Evolutionary conservation across 2,888 invertebrate species (phyloP).

Genomic region (Mechanitis mazaeus): DNA sequence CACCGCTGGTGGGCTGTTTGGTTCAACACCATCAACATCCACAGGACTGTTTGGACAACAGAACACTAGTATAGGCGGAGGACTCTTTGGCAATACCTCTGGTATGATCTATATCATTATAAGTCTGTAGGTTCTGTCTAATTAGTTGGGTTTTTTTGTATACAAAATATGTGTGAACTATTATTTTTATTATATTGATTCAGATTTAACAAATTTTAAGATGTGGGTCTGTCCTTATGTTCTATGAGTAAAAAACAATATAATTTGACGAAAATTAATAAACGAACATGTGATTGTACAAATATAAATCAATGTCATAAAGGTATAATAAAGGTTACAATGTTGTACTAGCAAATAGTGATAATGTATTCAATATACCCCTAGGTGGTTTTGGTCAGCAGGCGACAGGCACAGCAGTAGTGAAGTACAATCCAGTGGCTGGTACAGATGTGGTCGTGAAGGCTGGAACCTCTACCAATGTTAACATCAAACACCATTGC

Average conservation of each 20-base stretch:
- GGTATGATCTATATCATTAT: slow-evolving; percentile 31
- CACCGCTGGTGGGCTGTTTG: slow-evolving; percentile 56
- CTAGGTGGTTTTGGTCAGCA: slow-evolving; percentile 60
- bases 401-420: slow-evolving; percentile 81
- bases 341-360: too few species aligned
- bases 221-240: too few species aligned
- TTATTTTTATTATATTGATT: too few species aligned
- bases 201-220: too few species aligned
- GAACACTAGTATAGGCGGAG: slow-evolving; percentile 71
- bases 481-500: slow-evolving; percentile 96
- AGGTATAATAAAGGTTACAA: too few species aligned
- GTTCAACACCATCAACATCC: slow-evolving; percentile 58
- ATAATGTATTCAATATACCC: neutral
- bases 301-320: too few species aligned
- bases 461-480: slow-evolving; percentile 87
- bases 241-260: too few species aligned
- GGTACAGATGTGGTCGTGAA: slow-evolving; percentile 95
- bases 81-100: slow-evolving; percentile 76
- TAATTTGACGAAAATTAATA: too few species aligned
- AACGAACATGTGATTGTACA: too few species aligned
- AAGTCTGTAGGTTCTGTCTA: too few species aligned
- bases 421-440: slow-evolving; percentile 91
- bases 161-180: too few species aligned
- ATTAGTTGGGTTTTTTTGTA: too few species aligned
- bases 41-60: slow-evolving; percentile 81